A percentile compares a stretch with the other conserved stretches of the same genome.
These are phyloP conservation scores for Nematostella vectensis DNA, from an alignment of 92 coral and sea anemone genomes.

Conservation along the genomic window DNA sequence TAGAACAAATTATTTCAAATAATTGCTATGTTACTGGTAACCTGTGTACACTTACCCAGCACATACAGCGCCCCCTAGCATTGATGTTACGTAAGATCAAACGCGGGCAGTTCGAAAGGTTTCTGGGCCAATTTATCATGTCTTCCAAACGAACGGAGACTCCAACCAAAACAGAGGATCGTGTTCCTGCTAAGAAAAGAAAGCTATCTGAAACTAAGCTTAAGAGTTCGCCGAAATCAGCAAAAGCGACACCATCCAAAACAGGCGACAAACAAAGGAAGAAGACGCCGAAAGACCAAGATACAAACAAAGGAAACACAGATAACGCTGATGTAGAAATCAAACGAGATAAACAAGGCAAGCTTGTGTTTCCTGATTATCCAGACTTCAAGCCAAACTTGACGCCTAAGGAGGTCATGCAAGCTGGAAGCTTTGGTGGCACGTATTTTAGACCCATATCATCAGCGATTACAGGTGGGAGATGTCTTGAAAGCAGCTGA, in stretches of 20 bases:
- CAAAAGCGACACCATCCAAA: background rate
- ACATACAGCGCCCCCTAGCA: too few species aligned
- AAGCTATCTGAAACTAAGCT: background rate
- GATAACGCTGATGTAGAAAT: slow-evolving; percentile 3
- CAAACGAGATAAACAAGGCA: slow-evolving; percentile 59
- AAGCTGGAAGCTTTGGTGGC: slow-evolving; percentile 83
- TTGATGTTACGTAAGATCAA: too few species aligned
- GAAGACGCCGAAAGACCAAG: background rate
- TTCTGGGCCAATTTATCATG: background rate
- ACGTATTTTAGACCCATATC: slow-evolving; percentile 63
- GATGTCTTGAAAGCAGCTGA: too few species aligned
- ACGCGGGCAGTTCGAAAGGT: too few species aligned
- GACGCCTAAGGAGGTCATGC: slow-evolving; percentile 75
- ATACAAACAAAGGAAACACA: background rate
- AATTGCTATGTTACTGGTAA: too few species aligned
- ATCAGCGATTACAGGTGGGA: slow-evolving; percentile 62
- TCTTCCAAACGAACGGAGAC: background rate
- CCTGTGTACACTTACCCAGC: too few species aligned
- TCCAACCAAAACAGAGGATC: background rate
- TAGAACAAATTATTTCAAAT: too few species aligned
- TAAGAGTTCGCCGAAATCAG: background rate
- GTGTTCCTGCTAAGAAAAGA: slow-evolving; percentile 6
- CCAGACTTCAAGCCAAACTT: slow-evolving; percentile 74
- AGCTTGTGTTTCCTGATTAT: slow-evolving; percentile 52
- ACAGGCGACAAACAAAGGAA: background rate